Conservation (phyloP, 2,113 vertebrate species). For the Dendropsophus ebraccatus region DNA sequence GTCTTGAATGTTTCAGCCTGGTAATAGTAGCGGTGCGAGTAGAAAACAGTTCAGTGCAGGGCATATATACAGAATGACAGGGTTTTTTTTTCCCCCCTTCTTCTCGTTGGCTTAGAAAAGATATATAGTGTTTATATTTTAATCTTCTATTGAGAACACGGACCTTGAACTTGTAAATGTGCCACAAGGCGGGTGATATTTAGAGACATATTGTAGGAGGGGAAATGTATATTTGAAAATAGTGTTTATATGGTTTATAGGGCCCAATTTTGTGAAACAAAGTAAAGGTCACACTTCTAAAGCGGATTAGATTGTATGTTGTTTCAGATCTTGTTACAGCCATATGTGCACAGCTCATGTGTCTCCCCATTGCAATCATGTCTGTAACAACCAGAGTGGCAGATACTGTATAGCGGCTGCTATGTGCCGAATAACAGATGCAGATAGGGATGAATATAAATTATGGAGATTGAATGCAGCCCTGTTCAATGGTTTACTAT, state of each 20-base stretch:
- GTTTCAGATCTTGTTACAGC: neutral
- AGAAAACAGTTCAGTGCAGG: constrained; percentile 37
- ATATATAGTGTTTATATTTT: constrained; percentile 50
- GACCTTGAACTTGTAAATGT: constrained; percentile 18
- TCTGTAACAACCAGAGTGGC: too few relatives aligned
- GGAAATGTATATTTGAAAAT: neutral
- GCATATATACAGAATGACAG: constrained; percentile 38
- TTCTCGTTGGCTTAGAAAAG: constrained; percentile 34
- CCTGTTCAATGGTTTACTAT: too few relatives aligned
- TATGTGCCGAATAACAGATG: too few relatives aligned
- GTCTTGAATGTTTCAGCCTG: constrained; percentile 44
- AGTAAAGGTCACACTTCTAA: neutral
- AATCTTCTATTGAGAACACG: constrained; percentile 17
- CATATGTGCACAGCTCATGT: neutral
- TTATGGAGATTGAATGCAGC: too few relatives aligned
- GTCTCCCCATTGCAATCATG: too few relatives aligned
- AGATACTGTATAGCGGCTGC: too few relatives aligned
- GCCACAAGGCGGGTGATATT: neutral
- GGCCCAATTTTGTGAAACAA: neutral
- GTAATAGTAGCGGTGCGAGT: constrained; percentile 31
- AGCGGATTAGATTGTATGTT: neutral
- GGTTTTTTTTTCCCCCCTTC: constrained; percentile 14
- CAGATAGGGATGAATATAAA: too few relatives aligned
- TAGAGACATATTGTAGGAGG: neutral
- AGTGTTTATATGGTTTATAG: neutral